These are phyloP conservation scores for Prinia subflava DNA, from an alignment of 2,113 vertebrate species.

Conservation along the genomic window DNA sequence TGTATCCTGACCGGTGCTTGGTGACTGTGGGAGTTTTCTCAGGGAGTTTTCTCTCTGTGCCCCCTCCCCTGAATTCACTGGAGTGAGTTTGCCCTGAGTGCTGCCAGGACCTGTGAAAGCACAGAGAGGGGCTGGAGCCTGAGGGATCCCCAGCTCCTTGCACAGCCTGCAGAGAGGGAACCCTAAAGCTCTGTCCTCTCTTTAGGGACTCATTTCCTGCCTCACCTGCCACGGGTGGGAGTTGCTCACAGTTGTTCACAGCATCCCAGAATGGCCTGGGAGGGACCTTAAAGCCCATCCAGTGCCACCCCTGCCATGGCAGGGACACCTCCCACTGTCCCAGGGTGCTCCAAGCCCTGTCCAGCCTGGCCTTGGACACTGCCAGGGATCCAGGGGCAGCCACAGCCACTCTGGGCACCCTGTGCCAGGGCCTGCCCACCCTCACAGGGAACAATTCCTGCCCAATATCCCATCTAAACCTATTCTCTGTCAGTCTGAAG, in stretches of 20 bases:
- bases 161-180: not conserved
- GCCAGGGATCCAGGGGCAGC: not conserved
- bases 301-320: not conserved
- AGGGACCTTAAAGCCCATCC: not conserved
- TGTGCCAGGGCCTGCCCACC: not conserved
- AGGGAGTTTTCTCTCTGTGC: not conserved
- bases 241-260: not conserved
- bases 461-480: not conserved
- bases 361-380: not conserved
- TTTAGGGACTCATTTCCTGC: accelerated
- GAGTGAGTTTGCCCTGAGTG: not conserved
- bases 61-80: not conserved
- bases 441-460: accelerated
- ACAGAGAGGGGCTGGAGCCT: not conserved
- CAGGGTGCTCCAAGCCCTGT: accelerated
- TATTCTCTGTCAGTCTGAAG: not conserved
- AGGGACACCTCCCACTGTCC: not conserved
- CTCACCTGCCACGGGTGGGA: not conserved
- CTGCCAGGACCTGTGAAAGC: not conserved
- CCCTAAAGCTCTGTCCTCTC: not conserved
- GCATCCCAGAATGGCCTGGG: not conserved
- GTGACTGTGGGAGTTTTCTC: not conserved
- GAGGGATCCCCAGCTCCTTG: not conserved
- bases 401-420: not conserved
- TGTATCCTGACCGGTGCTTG: not conserved